Conservation (phyloP, 2,888 invertebrate genomes). For the Homarus gammarus region DNA sequence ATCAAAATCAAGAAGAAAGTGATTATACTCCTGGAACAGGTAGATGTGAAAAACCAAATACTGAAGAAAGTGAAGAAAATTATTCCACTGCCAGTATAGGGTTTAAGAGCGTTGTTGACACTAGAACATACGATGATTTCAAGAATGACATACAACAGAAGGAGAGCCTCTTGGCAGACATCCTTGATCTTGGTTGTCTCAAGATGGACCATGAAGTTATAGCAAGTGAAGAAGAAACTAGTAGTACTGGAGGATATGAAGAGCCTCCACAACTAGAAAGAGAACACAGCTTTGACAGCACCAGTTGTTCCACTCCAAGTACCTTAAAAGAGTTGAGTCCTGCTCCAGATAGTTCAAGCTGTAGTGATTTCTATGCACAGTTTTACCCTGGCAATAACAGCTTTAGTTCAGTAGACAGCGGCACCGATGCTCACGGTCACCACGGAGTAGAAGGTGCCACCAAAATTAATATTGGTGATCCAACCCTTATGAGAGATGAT, state of each 20-base stretch:
- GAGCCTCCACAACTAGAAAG: neutral
- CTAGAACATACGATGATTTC: conserved; percentile 61
- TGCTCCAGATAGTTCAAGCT: neutral
- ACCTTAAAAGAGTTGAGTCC: conserved; percentile 56
- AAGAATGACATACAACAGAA: conserved; percentile 61
- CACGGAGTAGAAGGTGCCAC: neutral
- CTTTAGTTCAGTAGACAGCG: conserved; percentile 38
- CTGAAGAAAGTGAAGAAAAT: neutral
- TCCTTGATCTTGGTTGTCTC: conserved; percentile 54
- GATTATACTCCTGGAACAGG: neutral
- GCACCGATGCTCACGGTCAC: neutral
- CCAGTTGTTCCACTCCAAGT: conserved; percentile 54
- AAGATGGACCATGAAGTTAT: conserved; percentile 59
- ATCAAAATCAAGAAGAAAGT: neutral
- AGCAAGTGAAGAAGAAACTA: neutral
- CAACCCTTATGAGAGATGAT: conserved; percentile 30
- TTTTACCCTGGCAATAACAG: conserved; percentile 13
- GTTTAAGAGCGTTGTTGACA: conserved; percentile 30
- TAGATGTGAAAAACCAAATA: neutral
- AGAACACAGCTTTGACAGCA: conserved; percentile 37
- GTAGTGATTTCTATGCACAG: conserved; percentile 37
- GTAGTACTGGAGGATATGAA: neutral
- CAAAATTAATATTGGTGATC: conserved; percentile 7
- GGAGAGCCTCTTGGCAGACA: conserved; percentile 62
- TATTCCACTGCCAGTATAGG: neutral